Conservation (phyloP, 2,113 vertebrate genomes). For the Crotophaga sulcirostris region DNA sequence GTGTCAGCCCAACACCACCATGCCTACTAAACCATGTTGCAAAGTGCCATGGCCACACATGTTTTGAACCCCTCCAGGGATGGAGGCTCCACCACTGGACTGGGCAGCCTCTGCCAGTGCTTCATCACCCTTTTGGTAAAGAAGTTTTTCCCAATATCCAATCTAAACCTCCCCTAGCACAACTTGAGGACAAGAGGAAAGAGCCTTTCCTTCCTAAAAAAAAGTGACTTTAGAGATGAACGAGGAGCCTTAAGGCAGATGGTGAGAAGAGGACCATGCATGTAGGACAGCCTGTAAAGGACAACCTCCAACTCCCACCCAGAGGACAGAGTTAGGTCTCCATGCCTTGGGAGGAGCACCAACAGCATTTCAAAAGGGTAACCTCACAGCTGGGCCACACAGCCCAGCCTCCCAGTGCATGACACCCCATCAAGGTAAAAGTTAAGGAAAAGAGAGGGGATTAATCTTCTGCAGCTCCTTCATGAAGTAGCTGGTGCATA, state of each 20-base stretch:
- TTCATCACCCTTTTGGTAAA: too few relatives aligned
- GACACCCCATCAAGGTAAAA: neutral
- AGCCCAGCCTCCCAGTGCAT: too few relatives aligned
- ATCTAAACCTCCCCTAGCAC: too few relatives aligned
- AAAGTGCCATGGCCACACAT: too few relatives aligned
- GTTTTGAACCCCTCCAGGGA: too few relatives aligned
- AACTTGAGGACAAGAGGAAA: too few relatives aligned
- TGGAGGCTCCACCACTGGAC: too few relatives aligned
- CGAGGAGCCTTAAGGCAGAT: neutral
- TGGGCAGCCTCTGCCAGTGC: too few relatives aligned
- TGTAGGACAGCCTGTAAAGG: rapidly evolving
- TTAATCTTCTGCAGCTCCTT: neutral
- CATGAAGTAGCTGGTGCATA: neutral
- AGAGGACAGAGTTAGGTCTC: neutral
- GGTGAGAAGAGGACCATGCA: neutral
- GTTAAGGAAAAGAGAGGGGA: neutral
- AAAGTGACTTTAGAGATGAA: neutral
- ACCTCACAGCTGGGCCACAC: neutral
- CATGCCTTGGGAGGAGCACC: rapidly evolving
- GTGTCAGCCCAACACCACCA: too few relatives aligned
- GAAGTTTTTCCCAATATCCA: too few relatives aligned
- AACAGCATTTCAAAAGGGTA: neutral
- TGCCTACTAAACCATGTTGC: too few relatives aligned
- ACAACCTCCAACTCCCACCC: neutral
- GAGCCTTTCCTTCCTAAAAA: too few relatives aligned